These are phyloP conservation scores for Buteo buteo DNA, from an alignment of 2,113 vertebrate genomes.

Conservation along the genomic window DNA sequence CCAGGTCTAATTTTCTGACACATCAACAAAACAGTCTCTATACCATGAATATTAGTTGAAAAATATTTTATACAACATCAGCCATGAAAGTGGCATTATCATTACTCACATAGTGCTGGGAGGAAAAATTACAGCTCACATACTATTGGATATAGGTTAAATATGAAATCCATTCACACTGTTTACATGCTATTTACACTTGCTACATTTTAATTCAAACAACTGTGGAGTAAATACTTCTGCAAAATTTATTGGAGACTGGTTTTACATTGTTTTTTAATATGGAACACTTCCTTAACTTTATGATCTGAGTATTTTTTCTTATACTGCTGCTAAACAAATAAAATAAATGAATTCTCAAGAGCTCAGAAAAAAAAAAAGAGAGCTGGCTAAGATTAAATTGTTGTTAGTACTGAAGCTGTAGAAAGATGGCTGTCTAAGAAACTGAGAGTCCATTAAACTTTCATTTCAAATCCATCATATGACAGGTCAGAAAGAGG, in stretches of 20 bases:
- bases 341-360: not conserved
- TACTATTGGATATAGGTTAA: not conserved
- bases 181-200: not conserved
- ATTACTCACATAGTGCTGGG: not conserved
- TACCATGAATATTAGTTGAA: not conserved
- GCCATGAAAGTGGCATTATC: not conserved
- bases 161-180: not conserved
- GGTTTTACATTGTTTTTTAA: not conserved
- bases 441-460: not conserved
- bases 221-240: not conserved
- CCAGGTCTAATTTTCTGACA: not conserved
- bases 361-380: not conserved
- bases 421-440: conserved; percentile 14
- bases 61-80: not conserved
- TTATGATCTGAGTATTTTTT: not conserved
- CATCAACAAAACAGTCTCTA: not conserved
- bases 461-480: not conserved
- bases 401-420: conserved; percentile 25
- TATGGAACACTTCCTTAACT: not conserved
- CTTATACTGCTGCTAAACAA: not conserved
- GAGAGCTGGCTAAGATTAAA: not conserved
- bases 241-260: not conserved
- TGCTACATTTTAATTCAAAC: not conserved
- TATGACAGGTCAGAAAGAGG: not conserved
- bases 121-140: not conserved